Percentiles rank a stretch among this genome's conserved stretches.
Conservation (phyloP, 2,113 vertebrate genomes). For the Nannospalax galili region DNA sequence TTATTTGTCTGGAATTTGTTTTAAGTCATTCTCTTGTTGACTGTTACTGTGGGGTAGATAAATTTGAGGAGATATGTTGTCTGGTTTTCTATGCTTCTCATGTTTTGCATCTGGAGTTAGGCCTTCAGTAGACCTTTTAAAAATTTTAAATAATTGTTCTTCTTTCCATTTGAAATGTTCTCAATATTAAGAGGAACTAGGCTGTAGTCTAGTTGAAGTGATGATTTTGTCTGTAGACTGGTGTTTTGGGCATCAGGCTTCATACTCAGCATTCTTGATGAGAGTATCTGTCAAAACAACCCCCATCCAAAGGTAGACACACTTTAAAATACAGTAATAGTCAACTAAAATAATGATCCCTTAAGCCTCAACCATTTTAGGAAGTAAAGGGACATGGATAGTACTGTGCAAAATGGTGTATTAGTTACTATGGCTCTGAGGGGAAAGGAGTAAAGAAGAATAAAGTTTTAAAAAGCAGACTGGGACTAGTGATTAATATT, state of each 20-base stretch:
- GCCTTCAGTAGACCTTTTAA: background rate
- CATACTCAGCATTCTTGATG: background rate
- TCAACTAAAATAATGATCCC: background rate
- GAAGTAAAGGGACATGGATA: background rate
- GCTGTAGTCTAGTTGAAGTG: background rate
- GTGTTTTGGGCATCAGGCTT: background rate
- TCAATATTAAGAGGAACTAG: background rate
- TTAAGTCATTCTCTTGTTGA: background rate
- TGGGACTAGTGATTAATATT: background rate
- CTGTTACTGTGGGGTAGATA: background rate
- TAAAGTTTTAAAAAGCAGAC: background rate
- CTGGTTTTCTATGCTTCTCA: background rate
- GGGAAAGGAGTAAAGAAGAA: background rate
- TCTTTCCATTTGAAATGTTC: background rate
- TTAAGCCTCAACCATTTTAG: background rate
- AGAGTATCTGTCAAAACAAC: background rate
- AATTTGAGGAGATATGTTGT: background rate
- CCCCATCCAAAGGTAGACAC: background rate
- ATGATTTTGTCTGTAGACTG: background rate
- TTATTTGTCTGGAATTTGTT: too few species aligned
- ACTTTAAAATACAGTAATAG: background rate
- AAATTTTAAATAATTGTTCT: background rate
- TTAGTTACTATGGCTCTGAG: background rate
- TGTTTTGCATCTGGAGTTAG: background rate
- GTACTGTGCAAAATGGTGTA: background rate